phyloP scores from a whole-genome alignment of 2,888 invertebrate species.

The Gortyna flavago region DNA sequence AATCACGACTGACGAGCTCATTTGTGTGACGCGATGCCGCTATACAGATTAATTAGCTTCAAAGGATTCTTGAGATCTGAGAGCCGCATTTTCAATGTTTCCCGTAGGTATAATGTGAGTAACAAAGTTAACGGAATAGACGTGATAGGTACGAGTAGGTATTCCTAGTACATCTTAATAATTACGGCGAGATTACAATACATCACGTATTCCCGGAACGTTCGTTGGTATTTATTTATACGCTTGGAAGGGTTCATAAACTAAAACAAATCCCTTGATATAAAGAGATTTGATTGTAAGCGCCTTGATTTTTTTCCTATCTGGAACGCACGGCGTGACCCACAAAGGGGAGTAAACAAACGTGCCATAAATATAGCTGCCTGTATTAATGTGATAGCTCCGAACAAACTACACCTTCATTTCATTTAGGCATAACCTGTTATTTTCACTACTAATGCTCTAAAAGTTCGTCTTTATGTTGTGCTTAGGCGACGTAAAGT shows the following conservation, averaged over 20 bases:
- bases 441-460: constrained; percentile 19
- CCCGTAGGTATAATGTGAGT: constrained; percentile 32
- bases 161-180: constrained; percentile 31
- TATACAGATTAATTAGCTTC: constrained; percentile 67
- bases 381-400: constrained; percentile 74
- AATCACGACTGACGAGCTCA: constrained; percentile 65
- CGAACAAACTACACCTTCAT: constrained; percentile 73
- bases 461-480: too few species aligned
- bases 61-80: constrained; percentile 62
- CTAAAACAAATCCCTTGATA: constrained; percentile 66
- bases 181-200: constrained; percentile 56
- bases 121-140: constrained; percentile 48
- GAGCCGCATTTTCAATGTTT: constrained; percentile 56
- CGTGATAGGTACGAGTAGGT: constrained; percentile 51
- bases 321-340: constrained; percentile 61
- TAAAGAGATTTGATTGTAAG: constrained; percentile 69
- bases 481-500: too few species aligned
- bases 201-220: constrained; percentile 60
- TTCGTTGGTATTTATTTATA: constrained; percentile 62
- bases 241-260: constrained; percentile 51
- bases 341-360: constrained; percentile 70
- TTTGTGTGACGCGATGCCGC: constrained; percentile 62
- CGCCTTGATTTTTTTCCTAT: constrained; percentile 65
- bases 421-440: constrained; percentile 56
- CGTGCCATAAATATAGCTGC: constrained; percentile 72